Evolutionary conservation across 2,888 invertebrate genomes (phyloP).

Genomic region (Clanis bilineata): DNA sequence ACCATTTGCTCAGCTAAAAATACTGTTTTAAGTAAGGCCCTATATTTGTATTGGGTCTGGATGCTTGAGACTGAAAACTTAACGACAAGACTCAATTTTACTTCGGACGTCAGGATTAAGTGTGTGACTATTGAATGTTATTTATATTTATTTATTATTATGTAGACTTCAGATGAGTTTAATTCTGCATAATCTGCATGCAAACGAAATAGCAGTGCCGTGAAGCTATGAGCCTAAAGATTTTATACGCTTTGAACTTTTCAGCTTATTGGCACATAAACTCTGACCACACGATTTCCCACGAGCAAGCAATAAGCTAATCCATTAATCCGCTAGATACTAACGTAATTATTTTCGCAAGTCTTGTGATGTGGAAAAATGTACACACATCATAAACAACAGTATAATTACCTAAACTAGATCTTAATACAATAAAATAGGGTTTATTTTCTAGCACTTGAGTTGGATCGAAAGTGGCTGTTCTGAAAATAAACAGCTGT

Average conservation of each 20-base stretch:
- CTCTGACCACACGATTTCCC: constrained; percentile 11
- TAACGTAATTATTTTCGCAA: constrained; percentile 13
- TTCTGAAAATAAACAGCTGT: constrained; percentile 37
- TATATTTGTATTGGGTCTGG: no score
- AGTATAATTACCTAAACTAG: background rate
- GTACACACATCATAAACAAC: background rate
- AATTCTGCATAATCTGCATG: no score
- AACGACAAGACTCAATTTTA: no score
- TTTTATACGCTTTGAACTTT: background rate
- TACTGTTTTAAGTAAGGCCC: no score
- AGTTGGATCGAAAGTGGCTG: constrained; percentile 28
- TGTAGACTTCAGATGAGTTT: no score
- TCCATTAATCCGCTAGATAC: background rate
- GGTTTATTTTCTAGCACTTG: constrained; percentile 1
- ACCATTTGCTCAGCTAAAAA: no score
- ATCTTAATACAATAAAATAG: background rate
- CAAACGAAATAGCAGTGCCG: background rate
- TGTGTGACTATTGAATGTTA: no score
- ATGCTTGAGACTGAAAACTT: no score
- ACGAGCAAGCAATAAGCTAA: constrained; percentile 17
- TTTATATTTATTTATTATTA: no score
- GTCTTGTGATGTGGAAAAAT: constrained; percentile 4
- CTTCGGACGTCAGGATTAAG: no score
- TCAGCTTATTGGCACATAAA: background rate
- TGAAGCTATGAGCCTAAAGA: background rate